Evolutionary conservation across 2,888 invertebrate species (phyloP).

Genomic region (Oxystoma pomonae): DNA sequence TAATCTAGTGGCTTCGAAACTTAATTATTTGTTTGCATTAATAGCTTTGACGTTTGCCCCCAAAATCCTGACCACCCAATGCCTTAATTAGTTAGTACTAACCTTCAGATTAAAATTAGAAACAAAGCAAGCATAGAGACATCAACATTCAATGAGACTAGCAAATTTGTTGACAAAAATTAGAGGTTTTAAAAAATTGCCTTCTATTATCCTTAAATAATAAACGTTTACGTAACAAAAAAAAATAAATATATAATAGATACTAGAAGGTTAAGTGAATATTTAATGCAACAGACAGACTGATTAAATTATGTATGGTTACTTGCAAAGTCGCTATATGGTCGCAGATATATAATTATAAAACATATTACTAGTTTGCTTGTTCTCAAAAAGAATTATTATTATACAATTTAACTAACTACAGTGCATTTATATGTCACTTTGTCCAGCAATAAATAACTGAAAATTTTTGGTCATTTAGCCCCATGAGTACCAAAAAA

Average conservation of each 20-base stretch:
- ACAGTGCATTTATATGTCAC: too few relatives aligned
- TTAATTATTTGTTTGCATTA: too few relatives aligned
- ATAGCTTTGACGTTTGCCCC: too few relatives aligned
- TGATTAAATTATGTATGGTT: not conserved
- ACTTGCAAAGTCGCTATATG: not conserved
- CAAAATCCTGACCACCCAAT: too few relatives aligned
- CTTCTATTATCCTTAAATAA: not conserved
- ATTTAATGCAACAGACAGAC: slow-evolving; percentile 6
- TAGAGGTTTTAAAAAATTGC: not conserved
- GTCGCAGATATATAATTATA: not conserved
- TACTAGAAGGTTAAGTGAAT: slow-evolving; percentile 13
- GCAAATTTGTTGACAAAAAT: slow-evolving; percentile 9
- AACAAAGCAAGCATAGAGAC: slow-evolving; percentile 19
- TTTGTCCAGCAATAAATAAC: too few relatives aligned
- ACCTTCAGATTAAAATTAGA: not conserved
- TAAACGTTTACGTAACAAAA: slow-evolving; percentile 12
- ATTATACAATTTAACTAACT: too few relatives aligned
- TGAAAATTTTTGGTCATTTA: too few relatives aligned
- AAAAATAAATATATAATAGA: not conserved
- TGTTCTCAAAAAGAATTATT: not conserved
- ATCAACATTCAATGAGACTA: slow-evolving; percentile 22
- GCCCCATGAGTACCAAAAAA: too few relatives aligned
- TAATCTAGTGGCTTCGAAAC: too few relatives aligned
- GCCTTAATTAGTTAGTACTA: slow-evolving; percentile 3
- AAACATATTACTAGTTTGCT: not conserved